Conservation (phyloP, 2,888 invertebrate species). For the Cephus sareptanus region DNA sequence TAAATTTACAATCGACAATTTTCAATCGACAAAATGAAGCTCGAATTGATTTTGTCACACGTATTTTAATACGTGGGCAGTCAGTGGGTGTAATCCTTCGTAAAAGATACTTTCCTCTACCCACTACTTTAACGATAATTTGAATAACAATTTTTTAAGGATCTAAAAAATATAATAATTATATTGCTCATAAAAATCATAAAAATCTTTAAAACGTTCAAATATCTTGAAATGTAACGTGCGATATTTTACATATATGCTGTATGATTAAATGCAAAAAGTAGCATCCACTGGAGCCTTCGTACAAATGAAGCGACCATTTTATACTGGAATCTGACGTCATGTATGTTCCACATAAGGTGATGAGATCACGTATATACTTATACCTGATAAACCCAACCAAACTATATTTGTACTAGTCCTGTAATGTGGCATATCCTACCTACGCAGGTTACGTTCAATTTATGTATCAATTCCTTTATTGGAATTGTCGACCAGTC, state of each 20-base stretch:
- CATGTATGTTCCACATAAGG: constrained; percentile 17
- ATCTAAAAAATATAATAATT: not conserved
- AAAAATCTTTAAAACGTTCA: not conserved
- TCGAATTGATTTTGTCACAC: not conserved
- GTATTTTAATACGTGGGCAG: not conserved
- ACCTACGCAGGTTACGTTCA: not conserved
- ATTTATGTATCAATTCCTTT: not conserved
- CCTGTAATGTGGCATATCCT: not conserved
- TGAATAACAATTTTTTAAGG: not conserved
- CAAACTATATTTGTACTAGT: not conserved
- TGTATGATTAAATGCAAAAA: not conserved
- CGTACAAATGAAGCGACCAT: not conserved
- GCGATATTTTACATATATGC: not conserved
- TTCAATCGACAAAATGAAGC: not conserved
- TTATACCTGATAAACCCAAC: not conserved
- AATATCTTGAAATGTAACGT: not conserved
- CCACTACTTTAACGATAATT: not conserved
- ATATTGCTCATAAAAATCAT: not conserved
- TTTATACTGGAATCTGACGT: not conserved
- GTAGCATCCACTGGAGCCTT: not conserved
- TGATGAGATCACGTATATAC: constrained; percentile 22
- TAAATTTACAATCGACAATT: not conserved
- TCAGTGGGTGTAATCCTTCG: not conserved
- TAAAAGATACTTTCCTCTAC: not conserved
- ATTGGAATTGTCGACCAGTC: not conserved